Conservation (phyloP, 2,113 vertebrate species). For the Pimephales promelas region DNA sequence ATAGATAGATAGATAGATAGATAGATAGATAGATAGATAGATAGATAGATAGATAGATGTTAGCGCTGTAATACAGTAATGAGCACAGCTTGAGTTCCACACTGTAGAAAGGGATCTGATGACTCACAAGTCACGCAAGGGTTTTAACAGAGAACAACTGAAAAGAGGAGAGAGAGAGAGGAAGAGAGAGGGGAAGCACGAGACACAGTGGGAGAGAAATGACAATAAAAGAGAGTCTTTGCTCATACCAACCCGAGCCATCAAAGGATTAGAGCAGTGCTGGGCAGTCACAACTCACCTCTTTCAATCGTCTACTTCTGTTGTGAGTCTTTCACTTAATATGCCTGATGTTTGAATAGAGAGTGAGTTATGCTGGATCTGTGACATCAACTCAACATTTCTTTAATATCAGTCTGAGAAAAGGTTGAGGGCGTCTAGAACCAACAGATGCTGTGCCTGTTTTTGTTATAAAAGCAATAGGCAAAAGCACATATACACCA, state of each 20-base stretch:
- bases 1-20: background rate
- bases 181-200: constrained; percentile 11
- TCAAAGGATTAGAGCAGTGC: constrained; percentile 33
- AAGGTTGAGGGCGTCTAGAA: background rate
- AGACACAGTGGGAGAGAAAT: constrained; percentile 10
- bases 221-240: constrained; percentile 19
- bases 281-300: constrained; percentile 9
- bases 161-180: constrained; percentile 26
- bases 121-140: constrained; percentile 33
- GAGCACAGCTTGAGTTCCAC: background rate
- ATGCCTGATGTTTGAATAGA: constrained; percentile 19
- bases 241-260: constrained; percentile 10
- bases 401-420: background rate
- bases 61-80: constrained; percentile 38
- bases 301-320: constrained; percentile 24
- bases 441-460: background rate
- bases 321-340: constrained; percentile 15
- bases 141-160: constrained; percentile 26
- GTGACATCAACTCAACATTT: background rate
- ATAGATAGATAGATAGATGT: background rate
- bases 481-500: background rate
- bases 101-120: constrained; percentile 40
- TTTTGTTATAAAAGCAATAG: background rate
- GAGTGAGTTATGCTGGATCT: constrained; percentile 1
- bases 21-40: background rate